phyloP scores from a whole-genome alignment of 2,797 vertebrate genomes.

The Xenopus petersii region DNA sequence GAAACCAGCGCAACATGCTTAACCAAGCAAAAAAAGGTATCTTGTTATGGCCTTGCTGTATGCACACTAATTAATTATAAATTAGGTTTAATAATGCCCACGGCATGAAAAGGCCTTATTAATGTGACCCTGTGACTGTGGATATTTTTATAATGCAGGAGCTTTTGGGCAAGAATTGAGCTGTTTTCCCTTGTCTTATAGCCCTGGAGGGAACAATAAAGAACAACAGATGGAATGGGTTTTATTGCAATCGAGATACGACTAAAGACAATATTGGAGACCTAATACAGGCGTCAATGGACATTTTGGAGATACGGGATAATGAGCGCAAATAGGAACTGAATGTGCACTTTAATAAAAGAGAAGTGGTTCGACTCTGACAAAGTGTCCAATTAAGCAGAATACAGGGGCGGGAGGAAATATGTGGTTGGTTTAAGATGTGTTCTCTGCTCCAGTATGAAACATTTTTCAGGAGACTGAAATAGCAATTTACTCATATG shows the following conservation, averaged over 20 bases:
- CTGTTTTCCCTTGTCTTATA: constrained; percentile 14
- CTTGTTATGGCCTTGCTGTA: constrained; percentile 54
- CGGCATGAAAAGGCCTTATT: constrained; percentile 46
- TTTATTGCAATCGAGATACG: constrained; percentile 23
- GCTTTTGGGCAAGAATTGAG: constrained; percentile 23
- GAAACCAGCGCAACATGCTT: constrained; percentile 47
- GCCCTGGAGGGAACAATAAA: constrained; percentile 14
- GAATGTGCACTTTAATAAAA: not conserved
- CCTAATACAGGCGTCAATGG: not conserved
- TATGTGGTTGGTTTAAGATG: no score
- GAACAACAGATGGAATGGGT: constrained; percentile 15
- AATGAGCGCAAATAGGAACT: not conserved
- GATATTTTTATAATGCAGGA: constrained; percentile 56
- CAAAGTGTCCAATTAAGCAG: not conserved
- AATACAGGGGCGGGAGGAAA: not conserved
- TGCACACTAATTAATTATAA: constrained; percentile 58
- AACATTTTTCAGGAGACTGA: no score
- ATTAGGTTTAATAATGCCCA: constrained; percentile 60
- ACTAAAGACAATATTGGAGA: constrained; percentile 9
- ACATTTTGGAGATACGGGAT: constrained; percentile 7
- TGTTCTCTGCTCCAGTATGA: no score
- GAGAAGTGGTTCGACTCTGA: no score
- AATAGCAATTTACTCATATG: no score
- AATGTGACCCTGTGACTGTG: constrained; percentile 50
- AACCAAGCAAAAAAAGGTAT: constrained; percentile 52